phyloP scores from a whole-genome alignment of 2,888 invertebrate species.

The Noctua pronuba region DNA sequence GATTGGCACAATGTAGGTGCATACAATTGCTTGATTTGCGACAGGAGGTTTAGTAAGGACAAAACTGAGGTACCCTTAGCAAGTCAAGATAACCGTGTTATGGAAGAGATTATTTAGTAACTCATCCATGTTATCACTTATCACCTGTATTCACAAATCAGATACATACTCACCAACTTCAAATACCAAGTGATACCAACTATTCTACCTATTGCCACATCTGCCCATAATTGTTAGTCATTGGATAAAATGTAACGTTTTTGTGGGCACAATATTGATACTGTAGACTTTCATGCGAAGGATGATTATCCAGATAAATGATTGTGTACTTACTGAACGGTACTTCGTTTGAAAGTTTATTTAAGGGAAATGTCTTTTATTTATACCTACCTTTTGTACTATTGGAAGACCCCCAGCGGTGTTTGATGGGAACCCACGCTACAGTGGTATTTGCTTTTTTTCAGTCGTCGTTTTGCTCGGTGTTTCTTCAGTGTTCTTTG shows the following conservation, averaged over 20 bases:
- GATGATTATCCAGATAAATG: constrained; percentile 65
- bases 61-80: background rate
- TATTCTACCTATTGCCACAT: constrained; percentile 46
- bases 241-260: constrained; percentile 52
- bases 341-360: constrained; percentile 49
- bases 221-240: constrained; percentile 20
- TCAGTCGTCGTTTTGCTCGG: constrained; percentile 6
- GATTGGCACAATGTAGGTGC: background rate
- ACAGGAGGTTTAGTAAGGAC: background rate
- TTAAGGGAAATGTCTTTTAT: constrained; percentile 46
- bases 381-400: constrained; percentile 36
- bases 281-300: constrained; percentile 60
- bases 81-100: background rate
- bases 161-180: background rate
- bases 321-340: constrained; percentile 57
- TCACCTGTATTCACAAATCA: background rate
- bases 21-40: background rate
- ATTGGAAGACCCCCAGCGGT: constrained; percentile 38
- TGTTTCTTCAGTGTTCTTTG: background rate
- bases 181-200: background rate
- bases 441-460: constrained; percentile 26
- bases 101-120: background rate
- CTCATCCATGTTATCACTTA: background rate
- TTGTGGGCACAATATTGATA: constrained; percentile 64
- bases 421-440: constrained; percentile 21